A percentile compares a stretch with the other conserved stretches of the same genome.
Evolutionary conservation across 2,797 vertebrate genomes (phyloP).

Genomic region (Chloroceryle amazona): DNA sequence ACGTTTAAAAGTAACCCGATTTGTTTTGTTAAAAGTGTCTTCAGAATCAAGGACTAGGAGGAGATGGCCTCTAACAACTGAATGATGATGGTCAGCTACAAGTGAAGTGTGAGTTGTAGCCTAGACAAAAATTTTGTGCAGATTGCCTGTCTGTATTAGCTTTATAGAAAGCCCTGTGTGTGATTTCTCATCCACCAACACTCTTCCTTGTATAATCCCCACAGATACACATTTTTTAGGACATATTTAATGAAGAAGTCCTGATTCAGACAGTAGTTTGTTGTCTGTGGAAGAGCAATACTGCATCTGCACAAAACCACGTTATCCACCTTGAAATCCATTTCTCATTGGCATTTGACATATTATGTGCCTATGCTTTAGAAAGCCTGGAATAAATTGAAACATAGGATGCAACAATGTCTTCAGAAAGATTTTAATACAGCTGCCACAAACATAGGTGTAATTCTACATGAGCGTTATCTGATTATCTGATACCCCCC

Average conservation of each 20-base stretch:
- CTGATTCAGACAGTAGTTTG: not conserved
- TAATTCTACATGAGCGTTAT: not conserved
- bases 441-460: not conserved
- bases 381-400: not conserved
- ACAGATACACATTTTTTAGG: not conserved
- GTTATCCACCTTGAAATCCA: not conserved
- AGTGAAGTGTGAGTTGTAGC: not conserved
- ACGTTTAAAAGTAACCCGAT: not conserved
- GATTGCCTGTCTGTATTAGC: not conserved
- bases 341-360: not conserved
- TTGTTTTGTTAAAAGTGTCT: slow-evolving; percentile 1
- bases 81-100: not conserved
- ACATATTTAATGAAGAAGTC: not conserved
- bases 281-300: not conserved
- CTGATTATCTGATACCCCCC: not conserved
- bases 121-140: not conserved
- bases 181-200: not conserved
- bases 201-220: not conserved
- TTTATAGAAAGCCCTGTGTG: not conserved
- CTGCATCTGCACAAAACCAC: not conserved
- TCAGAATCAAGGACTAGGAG: not conserved
- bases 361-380: not conserved
- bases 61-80: not conserved
- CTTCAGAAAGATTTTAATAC: not conserved
- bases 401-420: not conserved